Evolutionary conservation across 2,888 invertebrate genomes (phyloP).

Genomic region (Pycnomerus fuliginosus): DNA sequence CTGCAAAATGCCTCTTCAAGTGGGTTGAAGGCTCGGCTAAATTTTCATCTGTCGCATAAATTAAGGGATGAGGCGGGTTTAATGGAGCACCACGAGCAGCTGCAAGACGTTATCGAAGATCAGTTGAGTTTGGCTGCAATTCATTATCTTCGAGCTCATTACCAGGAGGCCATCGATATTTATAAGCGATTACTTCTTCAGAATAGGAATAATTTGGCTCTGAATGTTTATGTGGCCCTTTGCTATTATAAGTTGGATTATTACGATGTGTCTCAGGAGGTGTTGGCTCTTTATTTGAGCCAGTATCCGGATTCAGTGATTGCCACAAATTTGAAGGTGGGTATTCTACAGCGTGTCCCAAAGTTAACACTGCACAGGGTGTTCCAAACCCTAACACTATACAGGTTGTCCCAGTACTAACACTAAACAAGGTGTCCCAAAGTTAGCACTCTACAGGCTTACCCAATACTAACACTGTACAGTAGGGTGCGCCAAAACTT

Average conservation of each 20-base stretch:
- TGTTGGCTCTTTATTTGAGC: conserved; percentile 89
- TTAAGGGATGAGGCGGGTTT: conserved; percentile 83
- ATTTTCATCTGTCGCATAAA: conserved; percentile 94
- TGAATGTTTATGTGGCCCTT: conserved; percentile 95
- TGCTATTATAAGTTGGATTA: conserved; percentile 99
- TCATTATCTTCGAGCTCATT: conserved; percentile 93
- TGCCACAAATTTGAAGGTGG: conserved; percentile 87
- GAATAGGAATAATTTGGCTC: conserved; percentile 86
- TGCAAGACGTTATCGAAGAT: conserved; percentile 89
- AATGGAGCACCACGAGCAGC: conserved; percentile 78
- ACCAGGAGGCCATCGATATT: conserved; percentile 98
- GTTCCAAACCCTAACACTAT: too few species aligned
- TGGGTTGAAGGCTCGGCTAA: conserved; percentile 70
- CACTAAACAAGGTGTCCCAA: too few species aligned
- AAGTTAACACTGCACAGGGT: background rate
- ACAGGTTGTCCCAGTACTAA: too few species aligned
- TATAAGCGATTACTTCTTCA: conserved; percentile 91
- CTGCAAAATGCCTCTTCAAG: conserved; percentile 62
- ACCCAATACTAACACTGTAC: too few species aligned
- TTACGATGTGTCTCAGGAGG: conserved; percentile 97
- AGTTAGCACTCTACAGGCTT: too few species aligned
- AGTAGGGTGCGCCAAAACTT: too few species aligned
- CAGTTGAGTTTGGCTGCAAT: conserved; percentile 94
- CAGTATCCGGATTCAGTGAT: conserved; percentile 92
- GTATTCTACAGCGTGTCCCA: background rate